Base-by-base conservation (phyloP, 64 coral and sea anemone species). In the Cladopsammia gracilis region DNA sequence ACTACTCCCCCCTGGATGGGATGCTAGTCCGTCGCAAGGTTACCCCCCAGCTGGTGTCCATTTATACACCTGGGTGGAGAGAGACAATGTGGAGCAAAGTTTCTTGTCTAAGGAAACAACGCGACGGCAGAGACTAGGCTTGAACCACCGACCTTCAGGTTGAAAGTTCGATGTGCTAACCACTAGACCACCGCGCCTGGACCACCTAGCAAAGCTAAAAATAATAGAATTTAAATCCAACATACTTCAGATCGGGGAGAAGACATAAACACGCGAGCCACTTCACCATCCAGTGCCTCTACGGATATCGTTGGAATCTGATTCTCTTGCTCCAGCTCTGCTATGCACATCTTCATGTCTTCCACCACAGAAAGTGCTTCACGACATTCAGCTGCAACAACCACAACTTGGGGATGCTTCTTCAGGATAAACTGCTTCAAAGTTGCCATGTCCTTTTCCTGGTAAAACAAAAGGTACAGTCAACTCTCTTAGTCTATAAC, bases 361-460 rank as follows among this genome's bases (percentile, higher is more conserved):
- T 99, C 98, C 6, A 90, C 74, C 3, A 96, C 78, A 49, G 88
- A 57, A 9, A 76, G 79, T 5, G 98, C 82, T 52, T 96, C 98
- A 25, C 98, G 79, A 16, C 94, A 87, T 76, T 89, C 90, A 5
- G 94, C 88, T 50, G 91, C 91, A 42, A 99, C 94, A n/a, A 89
- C 91, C 26, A 99, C 80, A 10, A 99, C 98, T 18, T 99, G 94
- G 13, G 98, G 98, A 15, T 84, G 91, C 77, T 93, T 96, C 77
- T 99, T 99, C 10, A 94, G 85, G 5, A 99, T 88, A 89, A 99
- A 99, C 91, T 99, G 90, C 73, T 99, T 99, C 18, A 99, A 68
- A 24, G 26, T 77, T 88, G 96, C 88, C 59, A 99, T 56, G 54
- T 99, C 98, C 64, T 99, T 90, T 70, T 94, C 98, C 98, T 98